Evolutionary conservation across 2,113 vertebrate genomes (phyloP).

Genomic region (Dasyurus viverrinus): DNA sequence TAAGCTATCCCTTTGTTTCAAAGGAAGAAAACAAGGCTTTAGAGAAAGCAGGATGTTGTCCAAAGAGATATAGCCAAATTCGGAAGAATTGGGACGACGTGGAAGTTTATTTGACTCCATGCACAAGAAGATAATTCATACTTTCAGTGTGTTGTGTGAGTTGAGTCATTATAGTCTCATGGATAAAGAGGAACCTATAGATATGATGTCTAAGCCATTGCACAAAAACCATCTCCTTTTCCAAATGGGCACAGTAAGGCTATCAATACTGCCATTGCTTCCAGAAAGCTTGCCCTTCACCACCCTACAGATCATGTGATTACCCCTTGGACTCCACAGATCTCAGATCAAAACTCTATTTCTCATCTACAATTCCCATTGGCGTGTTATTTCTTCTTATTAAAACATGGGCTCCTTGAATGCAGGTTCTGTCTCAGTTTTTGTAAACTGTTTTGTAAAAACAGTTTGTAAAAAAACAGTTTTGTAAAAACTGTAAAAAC

Average conservation of each 20-base stretch:
- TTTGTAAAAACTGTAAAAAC: no score
- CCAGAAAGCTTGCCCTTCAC: background rate
- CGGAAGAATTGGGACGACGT: background rate
- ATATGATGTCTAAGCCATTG: background rate
- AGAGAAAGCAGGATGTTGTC: background rate
- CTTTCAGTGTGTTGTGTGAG: background rate
- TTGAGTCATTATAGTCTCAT: background rate
- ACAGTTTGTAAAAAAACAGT: no score
- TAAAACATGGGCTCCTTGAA: background rate
- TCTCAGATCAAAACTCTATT: background rate
- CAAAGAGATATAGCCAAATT: background rate
- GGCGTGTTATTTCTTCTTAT: background rate
- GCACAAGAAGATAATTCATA: background rate
- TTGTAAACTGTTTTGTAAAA: background rate
- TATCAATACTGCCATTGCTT: background rate
- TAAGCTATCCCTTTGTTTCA: background rate
- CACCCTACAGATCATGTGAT: background rate
- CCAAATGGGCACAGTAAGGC: background rate
- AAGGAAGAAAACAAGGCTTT: background rate
- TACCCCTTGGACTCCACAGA: background rate
- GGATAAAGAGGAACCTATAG: background rate
- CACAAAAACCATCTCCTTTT: background rate
- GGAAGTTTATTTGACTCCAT: background rate
- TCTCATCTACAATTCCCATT: background rate
- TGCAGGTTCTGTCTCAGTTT: background rate